Evolutionary conservation across 1,140 invertebrate genomes (phyloP).

Genomic region (Pseudomyrmex sp.): DNA sequence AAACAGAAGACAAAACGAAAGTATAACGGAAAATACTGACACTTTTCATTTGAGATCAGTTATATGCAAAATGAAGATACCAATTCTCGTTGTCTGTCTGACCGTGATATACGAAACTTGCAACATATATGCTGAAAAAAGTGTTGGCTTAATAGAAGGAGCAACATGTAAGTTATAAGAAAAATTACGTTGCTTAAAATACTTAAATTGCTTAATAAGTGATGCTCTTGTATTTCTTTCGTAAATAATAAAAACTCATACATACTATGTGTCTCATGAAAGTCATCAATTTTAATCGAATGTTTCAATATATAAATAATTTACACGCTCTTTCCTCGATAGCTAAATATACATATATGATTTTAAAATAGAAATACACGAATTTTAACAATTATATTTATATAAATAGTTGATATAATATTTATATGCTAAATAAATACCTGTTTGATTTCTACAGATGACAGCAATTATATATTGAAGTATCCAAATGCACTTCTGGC

Average conservation of each 20-base stretch:
- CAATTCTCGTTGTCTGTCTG: slow-evolving; percentile 28
- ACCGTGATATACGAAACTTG: slow-evolving; percentile 5
- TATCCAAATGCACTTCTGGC: background rate
- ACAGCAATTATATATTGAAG: background rate
- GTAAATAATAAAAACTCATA: too few species aligned
- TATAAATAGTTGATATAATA: background rate
- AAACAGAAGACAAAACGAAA: slow-evolving; percentile 3
- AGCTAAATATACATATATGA: background rate
- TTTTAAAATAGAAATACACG: background rate
- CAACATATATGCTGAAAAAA: background rate
- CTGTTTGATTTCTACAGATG: background rate
- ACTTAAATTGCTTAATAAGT: background rate
- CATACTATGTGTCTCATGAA: too few species aligned
- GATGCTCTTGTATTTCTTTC: background rate
- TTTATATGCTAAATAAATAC: background rate
- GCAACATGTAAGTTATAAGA: background rate
- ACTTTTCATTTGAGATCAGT: background rate
- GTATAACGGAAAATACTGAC: background rate
- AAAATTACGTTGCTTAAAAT: background rate
- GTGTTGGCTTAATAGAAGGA: background rate
- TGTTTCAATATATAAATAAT: too few species aligned
- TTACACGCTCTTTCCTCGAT: background rate
- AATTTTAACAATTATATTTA: background rate
- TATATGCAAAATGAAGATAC: slow-evolving; percentile 17
- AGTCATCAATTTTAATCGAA: too few species aligned